Base-by-base conservation (phyloP, 2,797 vertebrate species). In the Coracias cyanogaster region DNA sequence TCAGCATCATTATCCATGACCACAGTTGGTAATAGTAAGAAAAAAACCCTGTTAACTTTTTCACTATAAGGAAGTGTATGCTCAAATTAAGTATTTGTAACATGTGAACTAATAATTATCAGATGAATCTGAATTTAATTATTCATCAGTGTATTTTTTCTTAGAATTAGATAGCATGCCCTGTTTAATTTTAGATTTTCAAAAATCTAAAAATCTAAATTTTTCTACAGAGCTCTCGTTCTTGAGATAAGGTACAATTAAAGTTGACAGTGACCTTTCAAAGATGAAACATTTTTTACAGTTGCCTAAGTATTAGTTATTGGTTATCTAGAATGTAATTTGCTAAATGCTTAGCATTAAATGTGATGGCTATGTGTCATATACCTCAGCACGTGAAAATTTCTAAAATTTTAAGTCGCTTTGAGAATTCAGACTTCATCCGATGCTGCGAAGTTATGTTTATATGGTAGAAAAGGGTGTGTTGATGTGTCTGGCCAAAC, bases 101-200 rank as follows among this genome's bases (percentile, higher is more conserved):
- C 22, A 19, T 73, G 33, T n/a, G 39, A 82, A 46, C n/a, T 82
- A 49, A 52, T 90, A 89, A 58, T 58, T 88, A 67, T 71, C 43
- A 82, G 25, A 6, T 61, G 28, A 94, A 83, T 74, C 43, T 39
- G 28, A 94, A 93, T 97, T 93, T 58, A 95, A 60, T 95, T 97
- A 84, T 74, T 82, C 39, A 55, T 45, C 35, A 48, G 14, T 82
- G 5, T 49, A 33, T 92, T 95, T 94, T 92, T 95, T 91, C 82
- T 89, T 92, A 86, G 86, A 92, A 71, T 69, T 94, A 71, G 86
- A 43, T 43, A 43, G 41, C 65, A 60, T 87, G 48, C 12, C 19
- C 52, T 61, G 29, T 93, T 95, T 94, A 83, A 67, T 93, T 95
- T 94, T 62, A 87, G 90, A 72, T 86, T 8, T 60, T 77, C 43